phyloP scores from a whole-genome alignment of 2,888 invertebrate genomes.

The Megamerina dolium region DNA sequence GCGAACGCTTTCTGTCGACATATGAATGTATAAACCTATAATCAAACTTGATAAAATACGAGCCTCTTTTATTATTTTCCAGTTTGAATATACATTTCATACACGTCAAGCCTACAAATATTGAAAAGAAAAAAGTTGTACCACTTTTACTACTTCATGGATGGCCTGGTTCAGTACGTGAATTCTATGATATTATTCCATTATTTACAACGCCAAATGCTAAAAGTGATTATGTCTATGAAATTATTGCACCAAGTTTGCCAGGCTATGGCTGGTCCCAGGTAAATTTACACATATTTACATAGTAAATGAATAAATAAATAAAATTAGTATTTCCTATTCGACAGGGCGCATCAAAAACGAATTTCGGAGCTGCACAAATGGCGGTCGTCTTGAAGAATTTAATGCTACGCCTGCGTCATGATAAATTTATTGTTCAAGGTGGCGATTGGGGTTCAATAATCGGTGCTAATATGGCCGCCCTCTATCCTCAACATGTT shows the following conservation, averaged over 20 bases:
- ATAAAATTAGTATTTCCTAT: background rate
- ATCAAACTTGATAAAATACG: no score
- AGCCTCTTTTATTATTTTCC: constrained; percentile 8
- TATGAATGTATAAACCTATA: no score
- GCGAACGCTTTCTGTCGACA: no score
- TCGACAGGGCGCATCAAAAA: constrained; percentile 34
- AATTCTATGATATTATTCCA: constrained; percentile 73
- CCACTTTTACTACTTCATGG: constrained; percentile 74
- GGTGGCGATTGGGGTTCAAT: constrained; percentile 80
- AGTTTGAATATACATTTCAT: constrained; percentile 65
- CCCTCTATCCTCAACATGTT: constrained; percentile 58
- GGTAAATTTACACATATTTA: constrained; percentile 37
- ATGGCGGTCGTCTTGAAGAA: constrained; percentile 57
- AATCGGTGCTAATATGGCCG: constrained; percentile 57
- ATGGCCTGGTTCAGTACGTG: constrained; percentile 79
- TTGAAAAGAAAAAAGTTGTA: constrained; percentile 50
- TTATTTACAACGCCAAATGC: constrained; percentile 53
- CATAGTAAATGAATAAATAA: no score
- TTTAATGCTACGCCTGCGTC: constrained; percentile 63
- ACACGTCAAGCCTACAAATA: constrained; percentile 54
- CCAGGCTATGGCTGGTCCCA: constrained; percentile 68
- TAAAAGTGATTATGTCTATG: constrained; percentile 59
- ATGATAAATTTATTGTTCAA: constrained; percentile 60
- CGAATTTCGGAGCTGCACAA: constrained; percentile 47
- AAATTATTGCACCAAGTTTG: constrained; percentile 62